phyloP scores from a whole-genome alignment of 2,113 vertebrate species.

The Aspiorhynchus laticeps region DNA sequence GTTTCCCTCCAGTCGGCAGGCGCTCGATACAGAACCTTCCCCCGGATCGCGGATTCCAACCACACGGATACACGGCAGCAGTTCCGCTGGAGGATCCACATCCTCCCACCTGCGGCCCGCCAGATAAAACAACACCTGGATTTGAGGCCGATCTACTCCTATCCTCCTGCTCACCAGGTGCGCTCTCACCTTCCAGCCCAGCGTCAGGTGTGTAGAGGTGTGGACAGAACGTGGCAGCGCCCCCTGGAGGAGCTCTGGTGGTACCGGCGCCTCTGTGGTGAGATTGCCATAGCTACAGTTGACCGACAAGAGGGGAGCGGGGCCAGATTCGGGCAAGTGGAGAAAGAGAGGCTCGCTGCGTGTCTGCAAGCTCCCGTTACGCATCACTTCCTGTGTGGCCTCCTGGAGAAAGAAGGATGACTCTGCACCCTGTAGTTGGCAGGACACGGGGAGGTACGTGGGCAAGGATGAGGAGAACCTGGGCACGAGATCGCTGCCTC shows the following conservation, averaged over 20 bases:
- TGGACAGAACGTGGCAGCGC: conserved; percentile 70
- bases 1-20: conserved; percentile 85
- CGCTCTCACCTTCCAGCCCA: conserved; percentile 82
- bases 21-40: conserved; percentile 81
- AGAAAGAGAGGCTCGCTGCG: conserved; percentile 88
- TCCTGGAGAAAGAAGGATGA: conserved; percentile 89
- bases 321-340: conserved; percentile 75
- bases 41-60: conserved; percentile 82
- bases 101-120: conserved; percentile 88
- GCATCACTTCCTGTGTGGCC: conserved; percentile 89
- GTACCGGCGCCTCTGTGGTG: conserved; percentile 78
- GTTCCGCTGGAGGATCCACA: conserved; percentile 62
- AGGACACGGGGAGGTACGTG: conserved; percentile 83
- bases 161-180: conserved; percentile 85
- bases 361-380: conserved; percentile 88
- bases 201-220: conserved; percentile 71
- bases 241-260: conserved; percentile 81
- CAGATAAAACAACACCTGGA: conserved; percentile 90
- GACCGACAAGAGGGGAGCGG: conserved; percentile 73
- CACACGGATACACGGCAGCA: conserved; percentile 87
- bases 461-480: conserved; percentile 87
- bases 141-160: conserved; percentile 84
- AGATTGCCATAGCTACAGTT: conserved; percentile 91
- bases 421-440: conserved; percentile 79
- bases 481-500: conserved; percentile 66